Evolutionary conservation across 1,140 invertebrate genomes (phyloP).

Genomic region (Drosophila navojoa): DNA sequence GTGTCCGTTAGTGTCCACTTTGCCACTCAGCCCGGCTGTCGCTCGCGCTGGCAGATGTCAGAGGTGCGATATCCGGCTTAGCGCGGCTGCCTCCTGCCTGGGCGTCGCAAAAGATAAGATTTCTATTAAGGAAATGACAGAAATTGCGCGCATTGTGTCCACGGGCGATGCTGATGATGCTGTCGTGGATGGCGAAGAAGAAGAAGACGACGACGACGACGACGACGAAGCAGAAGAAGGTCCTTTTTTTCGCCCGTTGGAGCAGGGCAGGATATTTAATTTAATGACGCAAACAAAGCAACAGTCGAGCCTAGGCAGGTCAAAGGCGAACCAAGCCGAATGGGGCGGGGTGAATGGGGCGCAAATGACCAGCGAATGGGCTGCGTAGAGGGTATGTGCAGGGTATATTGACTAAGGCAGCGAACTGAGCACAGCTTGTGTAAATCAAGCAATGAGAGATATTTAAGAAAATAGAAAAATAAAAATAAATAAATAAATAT

Average conservation of each 20-base stretch:
- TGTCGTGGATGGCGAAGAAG: constrained; percentile 1
- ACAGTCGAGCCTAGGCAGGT: constrained; percentile 46
- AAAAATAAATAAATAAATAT: no score
- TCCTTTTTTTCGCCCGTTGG: constrained; percentile 6
- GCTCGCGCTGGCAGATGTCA: constrained; percentile 63
- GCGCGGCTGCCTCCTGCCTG: constrained; percentile 14
- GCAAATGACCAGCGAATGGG: constrained; percentile 61
- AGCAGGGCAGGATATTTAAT: constrained; percentile 73
- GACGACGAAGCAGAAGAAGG: constrained; percentile 24
- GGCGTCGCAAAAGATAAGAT: constrained; percentile 78
- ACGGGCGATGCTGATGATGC: constrained; percentile 6
- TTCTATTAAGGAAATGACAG: constrained; percentile 82
- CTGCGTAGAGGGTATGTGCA: background rate
- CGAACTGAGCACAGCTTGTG: background rate
- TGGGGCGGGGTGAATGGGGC: constrained; percentile 32
- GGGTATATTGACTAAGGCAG: background rate
- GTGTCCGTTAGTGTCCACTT: constrained; percentile 25
- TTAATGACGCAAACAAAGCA: constrained; percentile 77
- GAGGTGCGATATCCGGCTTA: constrained; percentile 82
- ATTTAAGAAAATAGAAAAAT: background rate
- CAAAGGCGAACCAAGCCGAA: constrained; percentile 7
- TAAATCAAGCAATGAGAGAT: background rate
- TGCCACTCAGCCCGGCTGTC: background rate
- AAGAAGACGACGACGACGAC: constrained; percentile 14
- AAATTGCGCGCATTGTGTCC: constrained; percentile 72